Percentiles rank a stretch among this genome's conserved stretches.
Conservation (phyloP, 2,797 vertebrate species). For the Urocyon cinereoargenteus region DNA sequence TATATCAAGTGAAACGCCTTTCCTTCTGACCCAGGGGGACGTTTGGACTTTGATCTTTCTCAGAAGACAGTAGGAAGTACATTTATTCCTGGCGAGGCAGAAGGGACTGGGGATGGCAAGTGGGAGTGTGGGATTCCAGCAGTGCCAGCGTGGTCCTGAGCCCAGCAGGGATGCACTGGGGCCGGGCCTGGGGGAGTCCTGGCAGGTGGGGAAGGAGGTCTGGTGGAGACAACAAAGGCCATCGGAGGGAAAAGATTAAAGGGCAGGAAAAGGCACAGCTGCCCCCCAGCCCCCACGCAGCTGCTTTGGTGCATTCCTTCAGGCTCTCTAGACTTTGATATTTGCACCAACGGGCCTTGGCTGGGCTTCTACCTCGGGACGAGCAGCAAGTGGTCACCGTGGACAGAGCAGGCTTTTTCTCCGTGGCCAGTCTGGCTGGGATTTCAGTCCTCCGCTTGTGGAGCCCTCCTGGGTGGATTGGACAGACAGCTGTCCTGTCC, state of each 20-base stretch:
- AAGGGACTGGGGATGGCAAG: neutral
- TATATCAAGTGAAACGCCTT: neutral
- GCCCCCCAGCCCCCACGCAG: neutral
- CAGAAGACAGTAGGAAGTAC: neutral
- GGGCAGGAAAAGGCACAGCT: constrained; percentile 70
- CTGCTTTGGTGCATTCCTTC: constrained; percentile 18
- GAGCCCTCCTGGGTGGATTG: neutral
- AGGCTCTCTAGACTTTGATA: neutral
- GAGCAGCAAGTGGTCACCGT: neutral
- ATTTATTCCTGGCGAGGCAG: neutral
- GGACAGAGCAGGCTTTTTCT: neutral
- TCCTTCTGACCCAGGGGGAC: neutral
- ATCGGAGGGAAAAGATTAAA: neutral
- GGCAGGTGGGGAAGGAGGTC: neutral
- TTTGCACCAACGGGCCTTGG: neutral
- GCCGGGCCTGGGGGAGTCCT: neutral
- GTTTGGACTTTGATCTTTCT: neutral
- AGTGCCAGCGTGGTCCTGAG: neutral
- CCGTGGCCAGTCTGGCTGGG: neutral
- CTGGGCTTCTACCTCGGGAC: neutral
- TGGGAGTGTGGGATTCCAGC: neutral
- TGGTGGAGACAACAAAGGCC: neutral
- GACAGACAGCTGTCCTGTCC: neutral
- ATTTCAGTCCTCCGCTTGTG: no score
- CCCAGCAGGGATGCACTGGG: neutral